Percentiles rank a stretch among this genome's conserved stretches.
Conservation (phyloP, 2,797 vertebrate genomes). For the Artibeus lituratus region DNA sequence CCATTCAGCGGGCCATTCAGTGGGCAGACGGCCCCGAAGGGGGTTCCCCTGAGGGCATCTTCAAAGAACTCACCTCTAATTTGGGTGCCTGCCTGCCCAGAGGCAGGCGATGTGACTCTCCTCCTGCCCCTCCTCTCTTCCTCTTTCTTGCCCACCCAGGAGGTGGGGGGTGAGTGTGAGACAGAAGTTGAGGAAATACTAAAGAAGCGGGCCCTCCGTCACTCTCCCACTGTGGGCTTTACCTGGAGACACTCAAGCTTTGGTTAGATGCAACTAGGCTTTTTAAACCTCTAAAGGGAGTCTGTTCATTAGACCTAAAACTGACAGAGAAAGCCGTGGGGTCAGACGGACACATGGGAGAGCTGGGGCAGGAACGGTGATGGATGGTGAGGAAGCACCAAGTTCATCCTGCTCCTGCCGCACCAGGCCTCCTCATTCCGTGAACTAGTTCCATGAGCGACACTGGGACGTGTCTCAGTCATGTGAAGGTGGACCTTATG, state of each 20-base stretch:
- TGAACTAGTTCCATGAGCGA: background rate
- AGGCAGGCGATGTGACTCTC: background rate
- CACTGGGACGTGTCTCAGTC: rapidly evolving
- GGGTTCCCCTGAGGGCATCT: background rate
- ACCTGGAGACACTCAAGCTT: background rate
- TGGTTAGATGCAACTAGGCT: background rate
- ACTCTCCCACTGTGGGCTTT: background rate
- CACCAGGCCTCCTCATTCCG: rapidly evolving
- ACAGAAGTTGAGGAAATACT: background rate
- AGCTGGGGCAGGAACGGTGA: rapidly evolving
- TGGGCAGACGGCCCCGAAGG: background rate
- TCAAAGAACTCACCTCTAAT: background rate
- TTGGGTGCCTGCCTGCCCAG: background rate
- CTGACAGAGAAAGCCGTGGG: background rate
- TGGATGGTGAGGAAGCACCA: rapidly evolving
- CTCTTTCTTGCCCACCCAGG: background rate
- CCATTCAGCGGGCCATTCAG: too few species aligned
- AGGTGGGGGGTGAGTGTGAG: background rate
- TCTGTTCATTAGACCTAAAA: background rate
- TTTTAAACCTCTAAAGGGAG: background rate
- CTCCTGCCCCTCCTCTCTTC: too few species aligned
- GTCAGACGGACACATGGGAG: background rate
- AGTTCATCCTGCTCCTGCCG: rapidly evolving
- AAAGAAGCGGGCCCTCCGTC: background rate
- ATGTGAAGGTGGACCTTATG: rapidly evolving